Evolutionary conservation across 2,113 vertebrate genomes (phyloP).

Genomic region (Lethenteron reissneri): DNA sequence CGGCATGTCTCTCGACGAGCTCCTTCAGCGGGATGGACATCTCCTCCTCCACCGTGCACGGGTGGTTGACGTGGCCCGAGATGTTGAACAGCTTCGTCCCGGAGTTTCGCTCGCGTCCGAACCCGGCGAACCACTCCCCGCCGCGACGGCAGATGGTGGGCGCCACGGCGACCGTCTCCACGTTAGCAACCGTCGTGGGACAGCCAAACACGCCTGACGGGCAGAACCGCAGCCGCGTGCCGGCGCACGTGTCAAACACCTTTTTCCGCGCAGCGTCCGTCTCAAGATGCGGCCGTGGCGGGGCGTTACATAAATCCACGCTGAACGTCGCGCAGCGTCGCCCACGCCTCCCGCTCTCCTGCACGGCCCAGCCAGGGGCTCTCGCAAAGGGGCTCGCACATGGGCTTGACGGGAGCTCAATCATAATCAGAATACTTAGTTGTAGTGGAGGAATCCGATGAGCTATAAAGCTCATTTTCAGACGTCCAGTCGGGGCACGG

Average conservation of each 20-base stretch:
- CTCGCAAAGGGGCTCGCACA: no score
- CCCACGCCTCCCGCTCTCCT: background rate
- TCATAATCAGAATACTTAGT: no score
- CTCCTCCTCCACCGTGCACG: slow-evolving; percentile 88
- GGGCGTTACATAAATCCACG: background rate
- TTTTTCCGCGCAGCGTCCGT: no score
- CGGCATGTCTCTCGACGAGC: slow-evolving; percentile 70
- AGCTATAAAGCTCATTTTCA: no score
- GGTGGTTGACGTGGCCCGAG: slow-evolving; percentile 71
- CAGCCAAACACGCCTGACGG: slow-evolving; percentile 66
- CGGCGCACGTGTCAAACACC: no score
- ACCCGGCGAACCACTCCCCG: slow-evolving; percentile 58
- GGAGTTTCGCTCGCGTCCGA: slow-evolving; percentile 75
- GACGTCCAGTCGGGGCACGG: no score
- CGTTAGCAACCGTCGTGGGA: slow-evolving; percentile 80
- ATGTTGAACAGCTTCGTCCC: slow-evolving; percentile 95
- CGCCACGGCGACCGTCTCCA: slow-evolving; percentile 74
- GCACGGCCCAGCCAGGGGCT: no score
- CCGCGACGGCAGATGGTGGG: slow-evolving; percentile 85
- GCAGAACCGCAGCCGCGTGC: no score
- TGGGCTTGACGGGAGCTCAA: no score
- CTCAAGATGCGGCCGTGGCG: background rate
- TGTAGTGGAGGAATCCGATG: no score
- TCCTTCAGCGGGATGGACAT: slow-evolving; percentile 79
- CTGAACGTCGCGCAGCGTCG: background rate